Evolutionary conservation across 2,888 invertebrate species (phyloP).

Genomic region (Toxonevra muliebris): DNA sequence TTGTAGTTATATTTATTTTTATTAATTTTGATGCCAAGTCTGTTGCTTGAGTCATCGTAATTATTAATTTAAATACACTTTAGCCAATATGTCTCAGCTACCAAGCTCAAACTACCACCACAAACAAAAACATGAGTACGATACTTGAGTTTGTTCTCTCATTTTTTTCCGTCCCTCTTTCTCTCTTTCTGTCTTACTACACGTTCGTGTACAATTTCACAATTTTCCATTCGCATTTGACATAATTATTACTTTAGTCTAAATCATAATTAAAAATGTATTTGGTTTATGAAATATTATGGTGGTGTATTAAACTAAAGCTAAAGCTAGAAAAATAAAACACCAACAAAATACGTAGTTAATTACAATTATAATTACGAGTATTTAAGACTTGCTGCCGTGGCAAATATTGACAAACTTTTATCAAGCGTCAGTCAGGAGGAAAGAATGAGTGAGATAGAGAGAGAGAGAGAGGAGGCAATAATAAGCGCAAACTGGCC

Average conservation of each 20-base stretch:
- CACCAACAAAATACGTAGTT: conserved; percentile 17
- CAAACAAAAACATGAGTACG: conserved; percentile 1
- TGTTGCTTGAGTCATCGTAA: conserved; percentile 20
- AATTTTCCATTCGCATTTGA: conserved; percentile 9
- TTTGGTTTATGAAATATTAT: conserved; percentile 52
- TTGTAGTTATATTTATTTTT: not conserved
- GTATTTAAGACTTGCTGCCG: no score
- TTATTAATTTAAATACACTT: conserved; percentile 29
- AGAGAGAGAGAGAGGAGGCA: no score
- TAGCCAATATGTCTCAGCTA: conserved; percentile 8
- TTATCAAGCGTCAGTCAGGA: no score
- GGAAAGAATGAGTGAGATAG: no score
- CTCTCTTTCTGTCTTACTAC: conserved; percentile 3
- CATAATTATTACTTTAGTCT: conserved; percentile 24
- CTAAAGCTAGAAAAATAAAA: conserved; percentile 10
- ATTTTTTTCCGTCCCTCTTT: conserved; percentile 33
- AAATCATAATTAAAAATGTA: conserved; percentile 60
- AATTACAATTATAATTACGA: conserved; percentile 25
- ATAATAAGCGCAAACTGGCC: no score
- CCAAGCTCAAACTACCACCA: not conserved
- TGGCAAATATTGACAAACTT: no score
- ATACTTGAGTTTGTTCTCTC: not conserved
- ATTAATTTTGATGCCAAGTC: not conserved
- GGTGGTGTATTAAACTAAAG: not conserved
- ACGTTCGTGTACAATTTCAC: conserved; percentile 2